Conservation (phyloP, 2,888 invertebrate species). For the Neoaliturus tenellus region DNA sequence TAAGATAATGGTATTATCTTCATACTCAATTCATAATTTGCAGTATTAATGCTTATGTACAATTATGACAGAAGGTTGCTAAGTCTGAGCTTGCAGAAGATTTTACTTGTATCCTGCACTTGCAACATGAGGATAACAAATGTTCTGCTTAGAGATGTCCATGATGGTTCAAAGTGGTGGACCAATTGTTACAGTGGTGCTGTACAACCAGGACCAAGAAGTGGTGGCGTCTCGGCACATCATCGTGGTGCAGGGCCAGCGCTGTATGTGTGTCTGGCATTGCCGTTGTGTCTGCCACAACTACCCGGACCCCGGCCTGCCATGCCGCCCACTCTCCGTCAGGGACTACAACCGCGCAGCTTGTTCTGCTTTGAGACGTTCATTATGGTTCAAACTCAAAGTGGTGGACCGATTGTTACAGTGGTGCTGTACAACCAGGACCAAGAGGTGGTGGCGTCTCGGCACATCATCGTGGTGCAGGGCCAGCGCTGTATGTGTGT, state of each 20-base stretch:
- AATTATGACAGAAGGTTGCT: too few species aligned
- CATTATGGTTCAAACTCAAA: too few species aligned
- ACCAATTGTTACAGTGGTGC: constrained; percentile 74
- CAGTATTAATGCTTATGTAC: too few species aligned
- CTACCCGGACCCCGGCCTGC: constrained; percentile 70
- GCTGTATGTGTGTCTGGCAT: constrained; percentile 81
- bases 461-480: constrained; percentile 77
- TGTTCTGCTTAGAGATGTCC: too few species aligned
- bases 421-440: constrained; percentile 76
- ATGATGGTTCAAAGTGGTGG: too few species aligned
- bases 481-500: constrained; percentile 80
- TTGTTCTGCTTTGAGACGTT: too few species aligned
- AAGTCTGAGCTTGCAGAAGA: too few species aligned
- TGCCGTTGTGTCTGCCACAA: constrained; percentile 77
- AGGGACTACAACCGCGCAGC: constrained; percentile 74
- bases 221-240: constrained; percentile 77
- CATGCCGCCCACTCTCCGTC: constrained; percentile 72
- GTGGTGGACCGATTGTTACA: too few species aligned
- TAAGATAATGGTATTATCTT: too few species aligned
- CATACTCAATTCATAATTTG: too few species aligned
- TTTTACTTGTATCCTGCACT: too few species aligned
- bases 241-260: constrained; percentile 76
- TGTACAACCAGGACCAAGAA: constrained; percentile 76
- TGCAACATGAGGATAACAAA: too few species aligned
- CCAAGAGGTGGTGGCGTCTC: constrained; percentile 76